Conservation (phyloP, 1,140 invertebrate species). For the Bombus terrestris region DNA sequence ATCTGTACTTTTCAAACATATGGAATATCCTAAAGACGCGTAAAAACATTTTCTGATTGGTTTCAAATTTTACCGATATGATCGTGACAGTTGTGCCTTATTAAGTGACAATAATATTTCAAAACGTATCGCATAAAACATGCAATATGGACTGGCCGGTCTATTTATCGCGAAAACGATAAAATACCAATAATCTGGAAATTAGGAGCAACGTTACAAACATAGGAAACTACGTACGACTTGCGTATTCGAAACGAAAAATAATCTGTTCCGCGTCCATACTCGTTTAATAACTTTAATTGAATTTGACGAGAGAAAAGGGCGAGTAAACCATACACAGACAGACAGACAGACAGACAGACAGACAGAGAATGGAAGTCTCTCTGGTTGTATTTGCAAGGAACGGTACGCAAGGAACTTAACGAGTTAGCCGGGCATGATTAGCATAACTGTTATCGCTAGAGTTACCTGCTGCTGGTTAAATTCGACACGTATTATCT, state of each 20-base stretch:
- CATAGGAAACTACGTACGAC: not conserved
- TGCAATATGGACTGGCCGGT: too few species aligned
- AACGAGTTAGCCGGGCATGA: not conserved
- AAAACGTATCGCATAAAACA: too few species aligned
- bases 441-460: conserved; percentile 18
- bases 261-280: not conserved
- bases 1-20: too few species aligned
- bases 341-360: too few species aligned
- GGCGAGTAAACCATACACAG: not conserved
- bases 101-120: too few species aligned
- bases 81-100: too few species aligned
- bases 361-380: too few species aligned
- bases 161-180: too few species aligned
- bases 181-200: not conserved
- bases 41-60: too few species aligned
- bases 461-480: too few species aligned
- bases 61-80: too few species aligned
- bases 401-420: not conserved
- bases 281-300: conserved; percentile 20
- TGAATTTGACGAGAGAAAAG: not conserved
- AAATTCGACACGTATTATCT: not conserved
- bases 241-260: not conserved
- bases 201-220: not conserved
- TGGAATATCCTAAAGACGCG: too few species aligned
- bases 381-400: not conserved